Percentiles rank a stretch among this genome's conserved stretches.
These are phyloP conservation scores for Bucco capensis DNA, from an alignment of 2,113 vertebrate genomes.

Conservation along the genomic window DNA sequence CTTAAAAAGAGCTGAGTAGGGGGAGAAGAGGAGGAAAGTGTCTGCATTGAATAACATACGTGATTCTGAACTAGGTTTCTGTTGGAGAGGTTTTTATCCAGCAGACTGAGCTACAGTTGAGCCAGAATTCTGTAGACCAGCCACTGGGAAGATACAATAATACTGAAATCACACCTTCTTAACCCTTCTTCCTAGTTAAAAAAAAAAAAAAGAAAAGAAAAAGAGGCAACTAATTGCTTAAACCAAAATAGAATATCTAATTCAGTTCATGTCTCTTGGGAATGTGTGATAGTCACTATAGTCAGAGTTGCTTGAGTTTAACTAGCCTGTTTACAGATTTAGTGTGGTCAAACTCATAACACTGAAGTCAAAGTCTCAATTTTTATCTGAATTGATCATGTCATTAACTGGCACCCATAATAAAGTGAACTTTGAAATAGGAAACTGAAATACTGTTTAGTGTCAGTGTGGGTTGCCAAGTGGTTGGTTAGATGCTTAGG, in stretches of 20 bases:
- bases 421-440: not conserved
- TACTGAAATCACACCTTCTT: not conserved
- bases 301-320: conserved; percentile 17
- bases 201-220: not conserved
- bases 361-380: not conserved
- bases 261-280: conserved; percentile 56
- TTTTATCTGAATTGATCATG: not conserved
- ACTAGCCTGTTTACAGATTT: conserved; percentile 17
- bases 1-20: conserved; percentile 45
- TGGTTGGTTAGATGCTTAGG: not conserved
- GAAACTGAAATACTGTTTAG: not conserved
- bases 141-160: not conserved
- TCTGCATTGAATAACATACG: not conserved
- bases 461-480: not conserved
- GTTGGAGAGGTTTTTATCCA: not conserved
- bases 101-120: not conserved
- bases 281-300: not conserved
- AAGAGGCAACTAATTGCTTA: conserved; percentile 33
- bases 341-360: not conserved
- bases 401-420: not conserved
- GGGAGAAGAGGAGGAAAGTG: conserved; percentile 48
- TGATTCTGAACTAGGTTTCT: not conserved
- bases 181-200: not conserved
- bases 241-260: conserved; percentile 53
- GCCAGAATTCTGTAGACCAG: not conserved